Evolutionary conservation across 1,140 invertebrate genomes (phyloP), one percentile per base, ranked within the genome.

Genomic region (Temnothorax nylanderi): DNA sequence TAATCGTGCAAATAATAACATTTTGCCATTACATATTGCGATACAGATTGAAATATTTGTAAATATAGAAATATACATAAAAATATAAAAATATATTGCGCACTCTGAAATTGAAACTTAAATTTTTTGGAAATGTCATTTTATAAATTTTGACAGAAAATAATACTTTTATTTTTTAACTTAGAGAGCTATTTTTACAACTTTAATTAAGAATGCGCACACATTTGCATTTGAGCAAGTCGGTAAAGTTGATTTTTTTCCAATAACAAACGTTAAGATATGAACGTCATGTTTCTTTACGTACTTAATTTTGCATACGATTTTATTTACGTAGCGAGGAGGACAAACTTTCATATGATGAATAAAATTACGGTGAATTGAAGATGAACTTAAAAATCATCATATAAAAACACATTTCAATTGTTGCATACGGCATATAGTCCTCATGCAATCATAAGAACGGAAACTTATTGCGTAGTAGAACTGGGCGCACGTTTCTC

Each of bases 281-380:
- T 11, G 10, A 77, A 44, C 16, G 47, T 26, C n/a, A 18, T 58
- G 7, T 76, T 76, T 76, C 1, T 62, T 2, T 21, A 44, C 2
- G 2, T 47, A 56, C 37, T 13, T 47, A 47, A 74, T 56, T 74
- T 54, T 3, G 32, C 21, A 11, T 76, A 54, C 51, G 16, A 41
- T 44, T 64, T 62, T 62, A 77, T 77, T 77, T 77, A 64, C 10
- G 3, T 51, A 76, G 13, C 7, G 37, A 26, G 13, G 6, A 62
- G 5, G 16, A 1, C 10, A 44, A 77, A 44, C n/a, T 47, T 47
- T 64, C 18, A 47, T 0, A 60, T 6, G 21, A 16, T 64, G 6
- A 77, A 77, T 77, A 60, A 62, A 44, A 1, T 26, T 8, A 1
- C 32, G 41, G 11, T 64, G 8, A 4, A 16, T 41, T 16, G 18